phyloP scores from a whole-genome alignment of 2,797 vertebrate species.

The Pipistrellus pygmaeus region DNA sequence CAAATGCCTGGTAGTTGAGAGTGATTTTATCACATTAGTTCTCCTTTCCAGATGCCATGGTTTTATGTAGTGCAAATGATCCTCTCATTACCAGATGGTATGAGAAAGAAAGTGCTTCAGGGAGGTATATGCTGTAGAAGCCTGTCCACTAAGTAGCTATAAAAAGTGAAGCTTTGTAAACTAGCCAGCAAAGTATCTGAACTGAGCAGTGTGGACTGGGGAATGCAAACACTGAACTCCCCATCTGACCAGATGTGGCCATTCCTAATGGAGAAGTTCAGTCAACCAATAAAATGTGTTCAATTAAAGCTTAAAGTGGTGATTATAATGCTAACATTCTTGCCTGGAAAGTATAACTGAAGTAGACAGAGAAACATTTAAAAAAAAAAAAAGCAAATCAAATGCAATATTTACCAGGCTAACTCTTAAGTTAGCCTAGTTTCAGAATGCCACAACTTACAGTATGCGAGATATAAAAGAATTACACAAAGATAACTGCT shows the following conservation, averaged over 20 bases:
- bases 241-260: constrained; percentile 82
- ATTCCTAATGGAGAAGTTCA: constrained; percentile 76
- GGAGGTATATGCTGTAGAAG: constrained; percentile 80
- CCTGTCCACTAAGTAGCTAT: constrained; percentile 76
- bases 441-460: constrained; percentile 33
- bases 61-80: constrained; percentile 84
- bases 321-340: constrained; percentile 76
- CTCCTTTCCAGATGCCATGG: constrained; percentile 81
- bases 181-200: constrained; percentile 79
- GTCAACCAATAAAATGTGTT: constrained; percentile 82
- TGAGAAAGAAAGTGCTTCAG: constrained; percentile 81
- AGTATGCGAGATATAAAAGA: background rate
- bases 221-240: constrained; percentile 73
- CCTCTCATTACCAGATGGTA: constrained; percentile 80
- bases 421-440: constrained; percentile 23
- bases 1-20: constrained; percentile 64
- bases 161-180: constrained; percentile 78
- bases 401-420: constrained; percentile 39
- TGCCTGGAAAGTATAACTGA: constrained; percentile 71
- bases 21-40: constrained; percentile 79
- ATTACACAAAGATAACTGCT: background rate
- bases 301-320: constrained; percentile 76
- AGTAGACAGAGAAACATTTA: background rate
- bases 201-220: constrained; percentile 65
- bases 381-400: constrained; percentile 45